Evolutionary conservation across 2,888 invertebrate species (phyloP).

Genomic region (Chloroclystis v-ata): DNA sequence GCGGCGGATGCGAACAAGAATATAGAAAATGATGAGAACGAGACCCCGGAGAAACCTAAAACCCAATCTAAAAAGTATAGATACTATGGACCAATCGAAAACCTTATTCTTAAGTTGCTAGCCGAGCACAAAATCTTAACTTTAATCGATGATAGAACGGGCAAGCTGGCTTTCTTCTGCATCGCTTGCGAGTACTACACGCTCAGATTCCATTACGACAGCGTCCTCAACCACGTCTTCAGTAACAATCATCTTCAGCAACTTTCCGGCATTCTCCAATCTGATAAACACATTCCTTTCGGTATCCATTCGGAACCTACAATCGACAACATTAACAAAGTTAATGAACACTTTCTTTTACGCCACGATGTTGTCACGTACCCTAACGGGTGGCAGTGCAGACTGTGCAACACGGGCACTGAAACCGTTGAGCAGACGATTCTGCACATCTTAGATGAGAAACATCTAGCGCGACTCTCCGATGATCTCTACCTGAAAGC

Average conservation of each 20-base stretch:
- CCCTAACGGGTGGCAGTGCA: conserved; percentile 44
- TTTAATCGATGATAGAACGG: conserved; percentile 66
- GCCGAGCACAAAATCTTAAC: conserved; percentile 61
- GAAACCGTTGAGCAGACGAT: conserved; percentile 53
- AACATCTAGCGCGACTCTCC: conserved; percentile 59
- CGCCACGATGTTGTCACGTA: conserved; percentile 48
- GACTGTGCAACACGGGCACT: conserved; percentile 49
- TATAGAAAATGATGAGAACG: conserved; percentile 63
- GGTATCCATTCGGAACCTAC: conserved; percentile 44
- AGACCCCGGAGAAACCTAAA: conserved; percentile 58
- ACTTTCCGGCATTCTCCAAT: conserved; percentile 58
- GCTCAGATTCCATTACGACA: conserved; percentile 66
- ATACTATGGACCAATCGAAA: conserved; percentile 69
- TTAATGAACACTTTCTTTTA: conserved; percentile 59
- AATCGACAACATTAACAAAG: conserved; percentile 57
- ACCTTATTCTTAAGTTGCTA: conserved; percentile 54
- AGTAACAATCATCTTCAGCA: conserved; percentile 66
- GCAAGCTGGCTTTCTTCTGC: conserved; percentile 70
- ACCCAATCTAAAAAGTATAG: conserved; percentile 64
- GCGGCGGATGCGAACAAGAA: conserved; percentile 64
- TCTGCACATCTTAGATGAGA: conserved; percentile 64
- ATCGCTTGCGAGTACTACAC: conserved; percentile 72
- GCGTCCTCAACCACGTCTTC: conserved; percentile 69
- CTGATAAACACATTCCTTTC: conserved; percentile 61
- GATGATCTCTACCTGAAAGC: conserved; percentile 60